phyloP scores from a whole-genome alignment of 2,888 invertebrate species.

The Epiblema foenella region DNA sequence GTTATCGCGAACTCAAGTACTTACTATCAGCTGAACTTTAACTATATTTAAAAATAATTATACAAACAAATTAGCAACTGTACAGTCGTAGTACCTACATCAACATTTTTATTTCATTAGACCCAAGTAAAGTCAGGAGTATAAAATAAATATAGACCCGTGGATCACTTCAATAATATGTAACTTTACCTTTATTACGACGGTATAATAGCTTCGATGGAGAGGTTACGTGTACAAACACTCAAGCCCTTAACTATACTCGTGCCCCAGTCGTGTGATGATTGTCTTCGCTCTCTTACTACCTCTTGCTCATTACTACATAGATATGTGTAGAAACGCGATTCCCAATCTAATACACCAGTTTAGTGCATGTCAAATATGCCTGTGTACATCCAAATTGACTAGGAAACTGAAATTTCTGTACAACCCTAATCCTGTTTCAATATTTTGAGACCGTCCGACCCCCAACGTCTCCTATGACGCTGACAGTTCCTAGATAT shows the following conservation, averaged over 20 bases:
- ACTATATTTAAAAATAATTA: no score
- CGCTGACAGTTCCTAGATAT: neutral
- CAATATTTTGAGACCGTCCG: slow-evolving; percentile 3
- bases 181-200: slow-evolving; percentile 4
- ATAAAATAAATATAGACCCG: neutral
- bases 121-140: neutral
- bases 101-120: neutral
- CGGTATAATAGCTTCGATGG: slow-evolving; percentile 1
- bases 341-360: neutral
- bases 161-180: neutral
- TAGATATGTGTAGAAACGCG: neutral
- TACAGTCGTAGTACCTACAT: neutral
- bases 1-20: no score
- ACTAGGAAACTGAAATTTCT: neutral
- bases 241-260: neutral
- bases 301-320: neutral
- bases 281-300: neutral
- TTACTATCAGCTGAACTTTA: no score
- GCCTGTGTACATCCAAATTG: neutral
- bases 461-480: neutral
- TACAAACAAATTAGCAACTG: no score
- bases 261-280: neutral
- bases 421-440: neutral
- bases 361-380: neutral
- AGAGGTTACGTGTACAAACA: slow-evolving; percentile 1